Evolutionary conservation across 2,113 vertebrate genomes (phyloP).

Genomic region (Phrynosoma blainvillii): DNA sequence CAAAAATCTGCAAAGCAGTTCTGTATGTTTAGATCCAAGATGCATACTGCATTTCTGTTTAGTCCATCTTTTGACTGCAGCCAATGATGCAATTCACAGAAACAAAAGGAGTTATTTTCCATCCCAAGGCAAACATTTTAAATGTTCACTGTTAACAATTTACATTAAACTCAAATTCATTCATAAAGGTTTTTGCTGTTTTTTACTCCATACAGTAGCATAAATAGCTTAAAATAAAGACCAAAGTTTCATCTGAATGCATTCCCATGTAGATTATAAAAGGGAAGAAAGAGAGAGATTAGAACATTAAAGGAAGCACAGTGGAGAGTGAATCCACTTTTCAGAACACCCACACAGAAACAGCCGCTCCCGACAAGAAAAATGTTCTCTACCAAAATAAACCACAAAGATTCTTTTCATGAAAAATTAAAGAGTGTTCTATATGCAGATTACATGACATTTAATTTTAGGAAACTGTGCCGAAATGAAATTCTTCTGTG

Average conservation of each 20-base stretch:
- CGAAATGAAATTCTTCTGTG: constrained; percentile 11
- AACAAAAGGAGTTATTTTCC: neutral
- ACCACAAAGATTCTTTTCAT: constrained; percentile 59
- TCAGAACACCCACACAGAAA: constrained; percentile 78
- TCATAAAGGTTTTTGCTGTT: constrained; percentile 2
- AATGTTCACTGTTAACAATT: neutral
- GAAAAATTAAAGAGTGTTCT: constrained; percentile 60
- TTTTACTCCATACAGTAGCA: neutral
- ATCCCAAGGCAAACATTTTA: neutral
- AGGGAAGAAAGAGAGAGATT: constrained; percentile 41
- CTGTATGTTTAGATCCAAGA: neutral
- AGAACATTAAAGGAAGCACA: constrained; percentile 66
- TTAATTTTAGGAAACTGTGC: neutral
- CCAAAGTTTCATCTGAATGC: constrained; percentile 48
- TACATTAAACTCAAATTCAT: neutral
- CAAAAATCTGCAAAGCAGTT: neutral
- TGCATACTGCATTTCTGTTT: neutral
- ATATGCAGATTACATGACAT: constrained; percentile 53
- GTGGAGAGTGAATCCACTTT: constrained; percentile 72
- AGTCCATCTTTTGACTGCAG: neutral
- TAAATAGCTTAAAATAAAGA: constrained; percentile 25
- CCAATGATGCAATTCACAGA: neutral
- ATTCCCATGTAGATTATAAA: constrained; percentile 44
- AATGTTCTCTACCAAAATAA: constrained; percentile 73
- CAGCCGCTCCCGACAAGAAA: constrained; percentile 73